These are phyloP conservation scores for Drosophila ficusphila DNA, from an alignment of 1,140 invertebrate species.

Conservation along the genomic window DNA sequence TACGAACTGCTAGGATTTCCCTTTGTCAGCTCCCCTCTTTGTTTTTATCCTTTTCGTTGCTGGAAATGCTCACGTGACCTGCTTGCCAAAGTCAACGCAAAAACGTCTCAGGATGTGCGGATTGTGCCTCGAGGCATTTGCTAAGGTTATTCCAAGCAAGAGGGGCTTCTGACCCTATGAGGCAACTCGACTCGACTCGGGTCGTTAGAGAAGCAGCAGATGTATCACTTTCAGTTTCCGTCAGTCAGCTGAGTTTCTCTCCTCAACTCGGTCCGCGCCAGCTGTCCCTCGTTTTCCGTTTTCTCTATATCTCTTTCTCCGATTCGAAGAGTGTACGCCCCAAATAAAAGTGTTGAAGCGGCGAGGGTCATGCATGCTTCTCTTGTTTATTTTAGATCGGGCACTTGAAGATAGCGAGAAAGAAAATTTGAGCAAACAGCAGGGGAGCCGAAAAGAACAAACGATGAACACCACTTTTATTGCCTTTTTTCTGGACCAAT, in stretches of 20 bases:
- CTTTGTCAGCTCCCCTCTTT: constrained; percentile 49
- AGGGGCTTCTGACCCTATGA: constrained; percentile 33
- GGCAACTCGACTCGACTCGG: neutral
- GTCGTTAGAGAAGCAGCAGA: constrained; percentile 60
- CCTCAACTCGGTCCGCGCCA: neutral
- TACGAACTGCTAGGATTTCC: constrained; percentile 22
- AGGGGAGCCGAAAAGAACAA: neutral
- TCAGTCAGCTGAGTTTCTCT: constrained; percentile 47
- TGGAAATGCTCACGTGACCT: constrained; percentile 73
- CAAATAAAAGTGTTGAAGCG: constrained; percentile 44
- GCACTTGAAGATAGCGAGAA: constrained; percentile 33
- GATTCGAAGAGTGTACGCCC: constrained; percentile 48
- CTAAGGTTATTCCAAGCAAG: constrained; percentile 22
- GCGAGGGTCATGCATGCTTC: constrained; percentile 34
- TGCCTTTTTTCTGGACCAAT: constrained; percentile 18
- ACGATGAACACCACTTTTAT: neutral
- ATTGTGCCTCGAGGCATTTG: constrained; percentile 38
- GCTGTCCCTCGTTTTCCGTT: constrained; percentile 11
- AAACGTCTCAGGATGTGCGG: constrained; percentile 46
- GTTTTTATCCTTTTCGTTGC: constrained; percentile 23
- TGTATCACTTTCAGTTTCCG: constrained; percentile 74
- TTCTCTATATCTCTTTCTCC: constrained; percentile 4
- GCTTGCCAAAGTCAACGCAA: constrained; percentile 69
- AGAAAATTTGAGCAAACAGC: constrained; percentile 23
- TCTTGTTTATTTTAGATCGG: constrained; percentile 62